Base-by-base conservation (phyloP, 2,888 invertebrate species). In the Rhagonycha lutea region DNA sequence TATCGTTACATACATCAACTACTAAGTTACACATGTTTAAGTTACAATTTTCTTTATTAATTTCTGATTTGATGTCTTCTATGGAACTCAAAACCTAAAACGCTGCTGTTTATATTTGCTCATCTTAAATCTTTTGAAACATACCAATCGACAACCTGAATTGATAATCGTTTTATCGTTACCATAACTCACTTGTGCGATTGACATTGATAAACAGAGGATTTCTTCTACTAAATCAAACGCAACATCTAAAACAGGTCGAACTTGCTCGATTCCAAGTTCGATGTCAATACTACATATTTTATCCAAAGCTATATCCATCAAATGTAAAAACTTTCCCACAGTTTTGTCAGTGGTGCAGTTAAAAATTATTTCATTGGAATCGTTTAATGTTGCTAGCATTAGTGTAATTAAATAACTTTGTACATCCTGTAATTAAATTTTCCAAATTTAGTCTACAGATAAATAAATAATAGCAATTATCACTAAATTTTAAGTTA, bases 1-100 rank as follows among this genome's bases (percentile, higher is more conserved):
- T 90, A 83, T 92, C 91, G 81, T 89, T 91, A 69, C 92, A 85
- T 0, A 91, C 90, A 83, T 92, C 91, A 75, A 91, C 89, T 32
- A 91, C 89, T 3, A 93, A 88, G 84, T 90, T 91, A 8, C 89
- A 89, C 81, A 91, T 89, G 11, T 89, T 87, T 10, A 87, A 85
- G 80, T 91, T 90, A 1, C 89, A 84, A 74, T 88, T 86, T 3
- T 87, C 86, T 79, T 87, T 84, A 7, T 88, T 84, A 10, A 90
- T 81, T 81, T 91, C 90, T 69, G 81, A 83, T 23, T 89, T 80
- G 32, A 91, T 82, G 18, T 87, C 86, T 82, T 89, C 89, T 11
- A 90, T 88, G 85, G 89, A 89, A 80, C 90, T 86, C 61, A 91
- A 83, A 1, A 91, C 91, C 91, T 91, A 85, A 68, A 83, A 82